A percentile compares a stretch with the other conserved stretches of the same genome.
phyloP scores from a whole-genome alignment of 2,113 vertebrate genomes.

The Sphyrna mokarran region DNA sequence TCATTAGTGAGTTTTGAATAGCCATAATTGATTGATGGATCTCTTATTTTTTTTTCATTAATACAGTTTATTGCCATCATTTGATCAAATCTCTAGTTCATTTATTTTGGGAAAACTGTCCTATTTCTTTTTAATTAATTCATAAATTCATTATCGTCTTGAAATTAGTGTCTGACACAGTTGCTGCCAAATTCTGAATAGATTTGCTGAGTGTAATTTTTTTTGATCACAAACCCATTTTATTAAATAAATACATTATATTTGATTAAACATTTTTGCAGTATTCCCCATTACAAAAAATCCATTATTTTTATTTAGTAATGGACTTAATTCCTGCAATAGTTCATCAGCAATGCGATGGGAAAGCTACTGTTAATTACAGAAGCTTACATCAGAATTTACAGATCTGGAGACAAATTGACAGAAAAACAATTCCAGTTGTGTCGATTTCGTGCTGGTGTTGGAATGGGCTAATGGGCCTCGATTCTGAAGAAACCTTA shows the following conservation, averaged over 20 bases:
- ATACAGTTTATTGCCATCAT: not conserved
- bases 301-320: not conserved
- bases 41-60: not conserved
- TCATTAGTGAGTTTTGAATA: not conserved
- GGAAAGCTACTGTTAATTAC: not conserved
- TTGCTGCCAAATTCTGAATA: not conserved
- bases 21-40: not conserved
- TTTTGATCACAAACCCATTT: not conserved
- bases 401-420: too few species aligned
- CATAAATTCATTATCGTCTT: not conserved
- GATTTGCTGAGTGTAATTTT: not conserved
- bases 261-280: not conserved
- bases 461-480: too few species aligned
- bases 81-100: not conserved
- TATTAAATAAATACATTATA: not conserved
- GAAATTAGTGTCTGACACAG: not conserved
- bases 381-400: not conserved
- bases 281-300: not conserved
- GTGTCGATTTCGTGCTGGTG: too few species aligned
- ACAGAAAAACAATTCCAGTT: too few species aligned
- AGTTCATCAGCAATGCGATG: not conserved
- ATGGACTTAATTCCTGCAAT: not conserved
- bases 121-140: not conserved
- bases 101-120: not conserved
- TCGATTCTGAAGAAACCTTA: too few species aligned